Conservation (phyloP, 2,888 invertebrate species). For the Busseola fusca region DNA sequence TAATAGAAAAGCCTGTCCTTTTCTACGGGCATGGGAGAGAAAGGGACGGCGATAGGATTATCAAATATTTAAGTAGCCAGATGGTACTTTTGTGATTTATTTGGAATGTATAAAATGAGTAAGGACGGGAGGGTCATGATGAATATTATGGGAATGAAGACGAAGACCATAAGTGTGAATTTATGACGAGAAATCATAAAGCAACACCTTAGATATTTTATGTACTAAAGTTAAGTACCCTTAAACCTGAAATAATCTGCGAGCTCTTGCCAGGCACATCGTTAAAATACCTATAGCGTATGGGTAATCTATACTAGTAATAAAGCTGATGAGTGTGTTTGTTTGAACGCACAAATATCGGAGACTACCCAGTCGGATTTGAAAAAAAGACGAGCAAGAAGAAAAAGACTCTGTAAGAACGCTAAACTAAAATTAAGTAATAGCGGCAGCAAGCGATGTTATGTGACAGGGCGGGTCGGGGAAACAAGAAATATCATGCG, state of each 20-base stretch:
- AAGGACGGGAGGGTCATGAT: neutral
- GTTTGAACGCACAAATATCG: neutral
- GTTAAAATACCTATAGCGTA: neutral
- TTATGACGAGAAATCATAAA: neutral
- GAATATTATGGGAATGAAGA: neutral
- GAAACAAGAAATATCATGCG: neutral
- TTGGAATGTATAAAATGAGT: slow-evolving; percentile 13
- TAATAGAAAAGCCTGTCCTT: slow-evolving; percentile 32
- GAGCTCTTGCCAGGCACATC: neutral
- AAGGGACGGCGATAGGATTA: slow-evolving; percentile 9
- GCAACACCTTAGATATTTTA: neutral
- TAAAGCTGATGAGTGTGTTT: neutral
- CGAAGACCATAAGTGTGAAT: neutral
- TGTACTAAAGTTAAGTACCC: neutral
- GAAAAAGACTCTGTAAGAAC: neutral
- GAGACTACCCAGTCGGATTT: neutral
- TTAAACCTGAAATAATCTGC: neutral
- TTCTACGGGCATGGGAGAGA: neutral
- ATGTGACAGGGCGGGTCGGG: too few species aligned
- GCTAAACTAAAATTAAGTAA: neutral
- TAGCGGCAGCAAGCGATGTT: neutral
- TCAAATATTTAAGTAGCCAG: slow-evolving; percentile 19
- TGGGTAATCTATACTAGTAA: neutral
- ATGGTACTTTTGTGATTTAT: slow-evolving; percentile 30
- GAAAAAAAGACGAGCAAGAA: neutral